phyloP scores from a whole-genome alignment of 1,140 invertebrate species.

The Eueides isabella region DNA sequence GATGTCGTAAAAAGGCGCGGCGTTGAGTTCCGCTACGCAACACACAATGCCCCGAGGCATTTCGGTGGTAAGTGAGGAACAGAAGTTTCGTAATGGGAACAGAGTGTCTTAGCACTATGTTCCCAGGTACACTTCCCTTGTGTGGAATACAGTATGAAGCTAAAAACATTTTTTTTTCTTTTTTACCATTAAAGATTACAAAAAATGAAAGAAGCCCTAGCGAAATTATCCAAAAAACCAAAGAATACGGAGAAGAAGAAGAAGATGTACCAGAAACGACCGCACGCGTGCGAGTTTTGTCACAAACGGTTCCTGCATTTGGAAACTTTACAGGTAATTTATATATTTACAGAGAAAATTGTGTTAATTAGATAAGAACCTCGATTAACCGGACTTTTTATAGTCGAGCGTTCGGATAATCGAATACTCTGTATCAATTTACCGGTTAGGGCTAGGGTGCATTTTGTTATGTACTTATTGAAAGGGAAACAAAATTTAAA shows the following conservation, averaged over 20 bases:
- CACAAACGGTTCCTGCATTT: constrained; percentile 82
- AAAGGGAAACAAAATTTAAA: too few species aligned
- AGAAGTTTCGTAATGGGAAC: neutral
- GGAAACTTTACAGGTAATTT: constrained; percentile 62
- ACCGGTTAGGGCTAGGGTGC: too few species aligned
- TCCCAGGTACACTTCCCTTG: neutral
- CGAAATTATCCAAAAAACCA: constrained; percentile 44
- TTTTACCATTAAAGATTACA: constrained; percentile 13
- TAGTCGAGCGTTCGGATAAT: too few species aligned
- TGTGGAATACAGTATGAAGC: too few species aligned
- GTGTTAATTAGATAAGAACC: too few species aligned
- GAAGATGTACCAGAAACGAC: constrained; percentile 64
- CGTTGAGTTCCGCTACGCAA: neutral
- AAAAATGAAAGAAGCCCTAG: constrained; percentile 41
- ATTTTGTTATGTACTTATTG: too few species aligned
- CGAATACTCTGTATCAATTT: too few species aligned
- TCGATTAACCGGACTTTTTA: too few species aligned
- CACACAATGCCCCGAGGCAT: too few species aligned
- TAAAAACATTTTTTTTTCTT: too few species aligned
- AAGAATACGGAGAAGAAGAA: constrained; percentile 42
- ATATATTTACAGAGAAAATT: neutral
- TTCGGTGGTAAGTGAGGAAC: too few species aligned
- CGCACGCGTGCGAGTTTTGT: constrained; percentile 83
- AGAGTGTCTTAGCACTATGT: neutral
- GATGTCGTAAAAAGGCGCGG: neutral